These are phyloP conservation scores for Rhegmatorhina hoffmannsi DNA, from an alignment of 2,113 vertebrate genomes.

Conservation along the genomic window DNA sequence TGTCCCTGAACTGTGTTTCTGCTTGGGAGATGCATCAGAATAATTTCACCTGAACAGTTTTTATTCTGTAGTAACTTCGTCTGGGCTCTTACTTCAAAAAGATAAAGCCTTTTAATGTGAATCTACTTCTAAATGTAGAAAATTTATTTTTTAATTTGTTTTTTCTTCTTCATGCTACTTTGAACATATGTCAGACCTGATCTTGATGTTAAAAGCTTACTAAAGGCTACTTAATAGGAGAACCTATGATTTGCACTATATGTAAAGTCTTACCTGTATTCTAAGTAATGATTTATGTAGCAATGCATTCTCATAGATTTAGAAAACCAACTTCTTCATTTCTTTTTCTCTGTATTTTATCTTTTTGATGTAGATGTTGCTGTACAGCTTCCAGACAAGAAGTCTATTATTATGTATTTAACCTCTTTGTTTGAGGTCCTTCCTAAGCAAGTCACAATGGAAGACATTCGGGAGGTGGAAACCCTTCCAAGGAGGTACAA, in stretches of 20 bases:
- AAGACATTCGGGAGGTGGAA: constrained; percentile 94
- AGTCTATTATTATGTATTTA: constrained; percentile 99
- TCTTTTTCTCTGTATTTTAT: not conserved
- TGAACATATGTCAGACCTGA: not conserved
- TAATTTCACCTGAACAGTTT: not conserved
- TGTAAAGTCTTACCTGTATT: not conserved
- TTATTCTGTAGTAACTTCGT: not conserved
- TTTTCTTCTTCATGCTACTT: not conserved
- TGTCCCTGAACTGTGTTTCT: not conserved
- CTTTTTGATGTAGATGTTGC: constrained; percentile 85
- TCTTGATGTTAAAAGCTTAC: not conserved
- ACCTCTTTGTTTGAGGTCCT: constrained; percentile 96
- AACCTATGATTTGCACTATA: not conserved
- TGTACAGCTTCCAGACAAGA: constrained; percentile 95
- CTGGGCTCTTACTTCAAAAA: not conserved
- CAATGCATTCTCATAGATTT: too few species aligned
- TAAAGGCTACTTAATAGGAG: not conserved
- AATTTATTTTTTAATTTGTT: accelerated
- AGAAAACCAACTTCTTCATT: not conserved
- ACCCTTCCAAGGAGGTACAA: constrained; percentile 91
- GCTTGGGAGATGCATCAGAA: not conserved
- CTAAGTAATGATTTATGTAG: not conserved
- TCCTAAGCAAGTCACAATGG: constrained; percentile 94
- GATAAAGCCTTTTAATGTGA: not conserved
- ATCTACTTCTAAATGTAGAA: not conserved